Conservation (phyloP, 2,888 invertebrate genomes). For the Pseudeuparius sepicola region DNA sequence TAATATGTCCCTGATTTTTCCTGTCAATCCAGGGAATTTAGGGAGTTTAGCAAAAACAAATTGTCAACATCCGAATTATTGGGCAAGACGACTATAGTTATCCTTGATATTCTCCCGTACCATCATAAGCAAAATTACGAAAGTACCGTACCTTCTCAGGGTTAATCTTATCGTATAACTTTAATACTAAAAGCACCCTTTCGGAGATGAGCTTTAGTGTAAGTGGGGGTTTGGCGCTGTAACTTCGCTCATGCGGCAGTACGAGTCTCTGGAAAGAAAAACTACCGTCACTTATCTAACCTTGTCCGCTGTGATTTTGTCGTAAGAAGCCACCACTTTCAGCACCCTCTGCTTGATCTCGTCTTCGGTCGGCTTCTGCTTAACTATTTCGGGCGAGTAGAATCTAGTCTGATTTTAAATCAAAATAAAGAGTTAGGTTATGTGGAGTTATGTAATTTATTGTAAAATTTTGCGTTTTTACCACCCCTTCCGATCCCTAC, state of each 20-base stretch:
- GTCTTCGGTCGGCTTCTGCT: slow-evolving; percentile 47
- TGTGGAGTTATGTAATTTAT: slow-evolving; percentile 22
- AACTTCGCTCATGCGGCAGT: slow-evolving; percentile 58
- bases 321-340: slow-evolving; percentile 78
- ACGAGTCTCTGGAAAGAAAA: slow-evolving; percentile 50
- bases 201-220: slow-evolving; percentile 74
- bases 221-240: slow-evolving; percentile 67
- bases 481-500: no score
- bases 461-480: no score
- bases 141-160: slow-evolving; percentile 72
- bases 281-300: slow-evolving; percentile 42
- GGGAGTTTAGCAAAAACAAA: no score
- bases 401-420: slow-evolving; percentile 25
- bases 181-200: slow-evolving; percentile 88
- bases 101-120: no score
- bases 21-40: no score
- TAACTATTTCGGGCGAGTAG: slow-evolving; percentile 36
- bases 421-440: slow-evolving; percentile 21
- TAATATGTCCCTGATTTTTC: no score
- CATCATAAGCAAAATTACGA: slow-evolving; percentile 16
- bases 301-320: slow-evolving; percentile 81
- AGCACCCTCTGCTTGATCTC: slow-evolving; percentile 73
- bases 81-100: no score
- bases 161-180: slow-evolving; percentile 95
- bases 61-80: no score